These are phyloP conservation scores for Zelostemma sp. DNA, from an alignment of 1,140 invertebrate genomes.

Conservation along the genomic window DNA sequence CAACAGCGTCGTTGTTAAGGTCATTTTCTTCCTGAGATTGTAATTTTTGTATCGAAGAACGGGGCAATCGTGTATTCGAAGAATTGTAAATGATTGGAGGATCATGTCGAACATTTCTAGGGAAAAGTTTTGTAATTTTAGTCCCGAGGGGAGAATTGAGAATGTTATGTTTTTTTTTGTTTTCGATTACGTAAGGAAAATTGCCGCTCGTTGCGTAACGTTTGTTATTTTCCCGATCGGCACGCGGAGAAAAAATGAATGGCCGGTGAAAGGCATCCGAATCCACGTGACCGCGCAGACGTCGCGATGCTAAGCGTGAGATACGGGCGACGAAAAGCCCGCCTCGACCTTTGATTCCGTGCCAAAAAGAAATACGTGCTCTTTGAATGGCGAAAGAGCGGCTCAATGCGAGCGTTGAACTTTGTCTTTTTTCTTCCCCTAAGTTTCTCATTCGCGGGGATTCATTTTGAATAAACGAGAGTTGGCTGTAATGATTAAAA, in stretches of 20 bases:
- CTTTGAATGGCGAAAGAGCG: constrained; percentile 33
- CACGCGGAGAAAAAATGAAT: constrained; percentile 37
- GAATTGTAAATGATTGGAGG: too few relatives aligned
- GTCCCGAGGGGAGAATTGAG: background rate
- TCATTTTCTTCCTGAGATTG: constrained; percentile 60
- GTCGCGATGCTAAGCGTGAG: constrained; percentile 35
- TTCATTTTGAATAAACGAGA: too few relatives aligned
- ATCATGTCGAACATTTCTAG: too few relatives aligned
- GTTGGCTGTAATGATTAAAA: too few relatives aligned
- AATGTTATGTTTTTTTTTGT: too few relatives aligned
- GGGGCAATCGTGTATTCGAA: too few relatives aligned
- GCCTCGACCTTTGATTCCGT: constrained; percentile 40
- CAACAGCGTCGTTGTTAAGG: constrained; percentile 87
- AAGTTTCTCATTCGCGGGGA: too few relatives aligned
- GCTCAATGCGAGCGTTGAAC: background rate
- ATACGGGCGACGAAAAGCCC: constrained; percentile 45
- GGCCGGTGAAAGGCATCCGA: constrained; percentile 43
- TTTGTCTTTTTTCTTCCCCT: background rate
- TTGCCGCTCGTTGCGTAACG: background rate
- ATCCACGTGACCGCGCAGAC: constrained; percentile 33
- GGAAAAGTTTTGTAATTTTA: too few relatives aligned
- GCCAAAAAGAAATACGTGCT: constrained; percentile 31
- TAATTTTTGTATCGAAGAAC: background rate
- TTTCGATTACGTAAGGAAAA: constrained; percentile 19
- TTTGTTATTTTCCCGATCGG: constrained; percentile 38